Evolutionary conservation across 2,797 vertebrate species (phyloP), one percentile per base, ranked within the genome.

Genomic region (Acestrorhynchus altus): DNA sequence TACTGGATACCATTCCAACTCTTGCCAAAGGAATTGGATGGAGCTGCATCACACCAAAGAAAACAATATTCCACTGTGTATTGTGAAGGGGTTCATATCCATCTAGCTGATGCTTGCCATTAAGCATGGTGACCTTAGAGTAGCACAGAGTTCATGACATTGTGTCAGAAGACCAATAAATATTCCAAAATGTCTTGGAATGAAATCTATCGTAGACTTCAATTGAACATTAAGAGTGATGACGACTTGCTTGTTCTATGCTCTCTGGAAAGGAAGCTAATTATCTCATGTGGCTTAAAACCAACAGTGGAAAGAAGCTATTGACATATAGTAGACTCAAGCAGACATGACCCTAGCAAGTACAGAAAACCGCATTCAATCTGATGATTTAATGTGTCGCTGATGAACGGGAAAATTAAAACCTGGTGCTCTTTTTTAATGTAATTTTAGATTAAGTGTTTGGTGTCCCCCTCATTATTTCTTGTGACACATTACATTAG

Each of bases 361-460:
- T 57, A 72, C 44, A 66, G 61, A 81, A 66, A 69, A 31, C 71
- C 87, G 76, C 87, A 84, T 85, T 69, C 80, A 69, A 75, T 86
- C 84, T 87, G 84, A 86, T 87, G 81, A 86, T 80, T 88, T 90
- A 75, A 77, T 82, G 72, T n/a, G 78, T 82, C 79, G 82, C 46
- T 40, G 77, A 83, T 64, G 49, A 72, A 78, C 74, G 35, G 18
- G 28, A 82, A 80, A 80, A 87, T 87, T 79, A 83, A 87, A 87
- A 72, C 68, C 40, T 47, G 8, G 40, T 60, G 66, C 79, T 86
- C 68, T 68, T 83, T 82, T 31, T 82, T 59, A 46, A 79, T 78
- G 82, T 57, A 63, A 47, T 79, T 83, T 72, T 61, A 67, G 57
- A 65, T 83, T 75, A 87, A 86, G 72, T 66, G 75, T 83, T 89